Percentiles rank a stretch among this genome's conserved stretches.
These are phyloP conservation scores for Cantharis flavilabris DNA, from an alignment of 2,888 invertebrate species.

Conservation along the genomic window DNA sequence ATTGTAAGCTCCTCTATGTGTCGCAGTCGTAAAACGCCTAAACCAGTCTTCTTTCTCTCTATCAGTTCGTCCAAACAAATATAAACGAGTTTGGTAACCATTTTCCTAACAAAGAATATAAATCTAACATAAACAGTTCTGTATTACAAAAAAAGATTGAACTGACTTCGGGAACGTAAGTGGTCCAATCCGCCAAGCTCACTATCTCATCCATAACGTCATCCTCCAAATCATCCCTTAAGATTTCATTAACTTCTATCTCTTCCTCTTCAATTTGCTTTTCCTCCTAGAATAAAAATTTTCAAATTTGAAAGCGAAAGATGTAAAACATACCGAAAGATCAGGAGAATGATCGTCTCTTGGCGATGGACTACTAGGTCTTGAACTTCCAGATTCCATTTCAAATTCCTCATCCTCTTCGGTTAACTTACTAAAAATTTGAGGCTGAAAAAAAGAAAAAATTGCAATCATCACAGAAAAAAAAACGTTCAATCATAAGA, in stretches of 20 bases:
- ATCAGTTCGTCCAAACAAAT: constrained; percentile 75
- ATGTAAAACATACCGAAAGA: constrained; percentile 31
- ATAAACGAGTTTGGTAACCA: constrained; percentile 41
- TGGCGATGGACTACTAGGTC: constrained; percentile 46
- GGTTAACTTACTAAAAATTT: constrained; percentile 48
- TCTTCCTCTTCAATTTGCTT: constrained; percentile 30
- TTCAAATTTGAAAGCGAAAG: not conserved
- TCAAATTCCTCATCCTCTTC: constrained; percentile 46
- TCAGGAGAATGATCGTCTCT: constrained; percentile 24
- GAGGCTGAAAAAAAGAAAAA: constrained; percentile 37
- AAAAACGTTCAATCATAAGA: not conserved
- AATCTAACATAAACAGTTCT: not conserved
- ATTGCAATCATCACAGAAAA: not conserved
- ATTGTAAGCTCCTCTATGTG: constrained; percentile 35
- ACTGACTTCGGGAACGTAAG: constrained; percentile 30
- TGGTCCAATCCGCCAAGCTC: constrained; percentile 39
- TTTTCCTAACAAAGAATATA: constrained; percentile 31
- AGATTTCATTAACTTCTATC: constrained; percentile 30
- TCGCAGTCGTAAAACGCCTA: constrained; percentile 46
- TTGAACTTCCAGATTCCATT: constrained; percentile 44
- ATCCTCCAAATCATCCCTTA: constrained; percentile 15
- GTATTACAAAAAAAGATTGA: not conserved
- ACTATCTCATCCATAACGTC: constrained; percentile 29
- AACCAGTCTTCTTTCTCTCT: constrained; percentile 93
- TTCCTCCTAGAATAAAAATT: constrained; percentile 31